Percentiles rank a stretch among this genome's conserved stretches.
These are phyloP conservation scores for Xestia sexstrigata DNA, from an alignment of 2,888 invertebrate genomes.

Conservation along the genomic window DNA sequence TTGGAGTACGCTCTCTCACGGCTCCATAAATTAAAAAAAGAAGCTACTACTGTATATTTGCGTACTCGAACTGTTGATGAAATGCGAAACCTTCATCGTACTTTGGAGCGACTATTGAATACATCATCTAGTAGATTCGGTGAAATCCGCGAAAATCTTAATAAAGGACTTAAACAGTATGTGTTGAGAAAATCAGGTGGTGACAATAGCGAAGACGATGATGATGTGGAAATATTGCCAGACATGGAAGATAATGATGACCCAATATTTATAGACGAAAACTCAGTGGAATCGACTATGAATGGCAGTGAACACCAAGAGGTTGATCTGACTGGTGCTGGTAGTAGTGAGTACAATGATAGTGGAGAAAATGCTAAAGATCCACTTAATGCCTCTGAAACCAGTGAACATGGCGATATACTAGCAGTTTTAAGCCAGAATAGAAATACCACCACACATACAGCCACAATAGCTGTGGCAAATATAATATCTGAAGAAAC, in stretches of 20 bases:
- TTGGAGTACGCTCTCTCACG: slow-evolving; percentile 90
- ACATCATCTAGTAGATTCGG: slow-evolving; percentile 89
- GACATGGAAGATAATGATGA: slow-evolving; percentile 82
- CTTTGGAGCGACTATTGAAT: slow-evolving; percentile 89
- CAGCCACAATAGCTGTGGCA: neutral
- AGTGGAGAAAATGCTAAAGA: slow-evolving; percentile 80
- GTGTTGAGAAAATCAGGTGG: slow-evolving; percentile 79
- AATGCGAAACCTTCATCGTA: slow-evolving; percentile 89
- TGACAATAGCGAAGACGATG: slow-evolving; percentile 75
- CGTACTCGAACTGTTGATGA: slow-evolving; percentile 86
- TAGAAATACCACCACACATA: slow-evolving; percentile 2
- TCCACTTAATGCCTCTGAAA: slow-evolving; percentile 36
- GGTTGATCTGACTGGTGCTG: slow-evolving; percentile 82
- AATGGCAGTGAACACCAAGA: slow-evolving; percentile 79
- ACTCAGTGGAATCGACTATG: slow-evolving; percentile 83
- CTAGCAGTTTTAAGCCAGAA: slow-evolving; percentile 37
- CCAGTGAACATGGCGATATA: slow-evolving; percentile 37
- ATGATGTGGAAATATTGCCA: slow-evolving; percentile 85
- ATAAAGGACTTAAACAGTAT: slow-evolving; percentile 89
- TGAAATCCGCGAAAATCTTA: slow-evolving; percentile 90
- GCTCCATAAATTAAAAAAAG: slow-evolving; percentile 88
- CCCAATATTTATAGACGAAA: slow-evolving; percentile 89
- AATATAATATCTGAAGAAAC: neutral
- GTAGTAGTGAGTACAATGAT: slow-evolving; percentile 89
- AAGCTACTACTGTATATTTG: slow-evolving; percentile 83